Evolutionary conservation across 2,113 vertebrate species (phyloP), one percentile per base, ranked within the genome.

Genomic region (Scortum barcoo): DNA sequence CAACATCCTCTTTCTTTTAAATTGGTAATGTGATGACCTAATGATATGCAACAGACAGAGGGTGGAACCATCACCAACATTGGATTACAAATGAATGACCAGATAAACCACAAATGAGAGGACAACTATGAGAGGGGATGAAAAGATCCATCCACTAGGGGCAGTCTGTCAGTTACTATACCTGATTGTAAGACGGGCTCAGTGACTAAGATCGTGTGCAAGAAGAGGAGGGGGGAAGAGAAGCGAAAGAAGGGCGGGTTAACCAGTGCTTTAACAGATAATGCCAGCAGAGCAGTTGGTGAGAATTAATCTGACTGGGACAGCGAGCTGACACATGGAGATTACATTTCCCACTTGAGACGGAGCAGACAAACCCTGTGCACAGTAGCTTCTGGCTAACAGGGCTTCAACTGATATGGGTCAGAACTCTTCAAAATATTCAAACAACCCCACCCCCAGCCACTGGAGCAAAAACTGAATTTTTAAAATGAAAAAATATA

Each of bases 181-280:
- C 98, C 98, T 99, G 98, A 99, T 96, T 99, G 98, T 75, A 99
- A 97, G 76, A 97, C 96, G 86, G 98, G 97, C 92, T 99, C 98
- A 96, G 98, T 97, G 94, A 99, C 98, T 99, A 95, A 95, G 6
- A 95, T 95, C 94, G 93, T 96, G 94, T 80, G 91, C 94, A 94
- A 96, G 81, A 93, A 93, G 91, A 91, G 50, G 56, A 62, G 82
- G 50, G 56, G 65, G 82, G 81, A 63, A 86, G 84, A 92, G 53
- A 92, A 87, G 54, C 86, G 66, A 90, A 78, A 93, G 68, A 94
- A 85, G 89, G 86, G 85, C 61, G 80, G 62, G 91, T 94, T 94
- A 95, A 93, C 74, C 81, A 88, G 69, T 20, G 72, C 76, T 84
- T 85, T 58, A 36, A 88, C 70, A 92, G 91, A 93, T 93, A 93